These are phyloP conservation scores for Limonius californicus DNA, from an alignment of 1,140 invertebrate species.

Conservation along the genomic window DNA sequence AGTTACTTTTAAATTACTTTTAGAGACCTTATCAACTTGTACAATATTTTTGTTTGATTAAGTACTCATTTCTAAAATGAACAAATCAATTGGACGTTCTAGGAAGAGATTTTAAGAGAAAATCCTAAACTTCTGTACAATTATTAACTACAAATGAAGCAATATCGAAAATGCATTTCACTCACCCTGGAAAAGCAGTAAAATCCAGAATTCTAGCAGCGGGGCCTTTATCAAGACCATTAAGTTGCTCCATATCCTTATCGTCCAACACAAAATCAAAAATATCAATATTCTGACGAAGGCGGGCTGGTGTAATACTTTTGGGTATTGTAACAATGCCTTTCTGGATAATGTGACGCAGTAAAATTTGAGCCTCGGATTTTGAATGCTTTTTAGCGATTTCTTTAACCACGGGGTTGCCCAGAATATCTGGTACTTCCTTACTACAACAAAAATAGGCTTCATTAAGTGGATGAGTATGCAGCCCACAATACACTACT, in stretches of 20 bases:
- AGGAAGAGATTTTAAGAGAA: too few relatives aligned
- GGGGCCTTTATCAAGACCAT: constrained; percentile 57
- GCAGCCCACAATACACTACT: too few relatives aligned
- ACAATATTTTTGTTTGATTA: too few relatives aligned
- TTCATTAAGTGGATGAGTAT: too few relatives aligned
- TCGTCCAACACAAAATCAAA: constrained; percentile 59
- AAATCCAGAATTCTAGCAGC: constrained; percentile 59
- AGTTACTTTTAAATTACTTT: too few relatives aligned
- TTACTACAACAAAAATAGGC: too few relatives aligned
- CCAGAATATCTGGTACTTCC: constrained; percentile 62
- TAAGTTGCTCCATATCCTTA: constrained; percentile 54
- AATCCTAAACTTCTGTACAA: too few relatives aligned
- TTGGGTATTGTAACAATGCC: constrained; percentile 80
- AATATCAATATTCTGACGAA: constrained; percentile 62
- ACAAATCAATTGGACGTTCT: too few relatives aligned
- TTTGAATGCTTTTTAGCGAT: constrained; percentile 68
- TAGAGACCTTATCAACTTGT: too few relatives aligned
- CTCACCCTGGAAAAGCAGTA: constrained; percentile 44
- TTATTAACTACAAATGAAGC: too few relatives aligned
- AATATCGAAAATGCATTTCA: too few relatives aligned
- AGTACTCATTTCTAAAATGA: too few relatives aligned
- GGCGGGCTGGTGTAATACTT: constrained; percentile 67
- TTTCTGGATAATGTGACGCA: constrained; percentile 70
- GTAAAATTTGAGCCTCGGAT: constrained; percentile 72
- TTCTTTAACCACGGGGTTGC: constrained; percentile 62